phyloP scores from a whole-genome alignment of 1,140 invertebrate species.

The Platyscapa corneri region DNA sequence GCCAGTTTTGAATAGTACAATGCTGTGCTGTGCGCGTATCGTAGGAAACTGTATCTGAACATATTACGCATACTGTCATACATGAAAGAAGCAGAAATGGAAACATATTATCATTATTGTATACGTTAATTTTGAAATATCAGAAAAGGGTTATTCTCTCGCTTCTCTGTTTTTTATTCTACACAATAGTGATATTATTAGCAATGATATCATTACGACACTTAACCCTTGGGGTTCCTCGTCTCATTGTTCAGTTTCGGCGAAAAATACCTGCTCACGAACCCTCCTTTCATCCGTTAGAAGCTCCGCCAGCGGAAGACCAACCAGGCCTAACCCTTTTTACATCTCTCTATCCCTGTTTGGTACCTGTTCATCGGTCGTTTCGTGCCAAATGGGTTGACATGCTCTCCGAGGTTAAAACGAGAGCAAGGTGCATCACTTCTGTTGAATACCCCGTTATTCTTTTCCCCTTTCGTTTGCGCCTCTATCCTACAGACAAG shows the following conservation, averaged over 20 bases:
- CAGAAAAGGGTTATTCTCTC: neutral
- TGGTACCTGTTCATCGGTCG: neutral
- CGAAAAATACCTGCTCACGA: constrained; percentile 51
- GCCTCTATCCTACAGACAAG: neutral
- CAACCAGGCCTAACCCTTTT: constrained; percentile 48
- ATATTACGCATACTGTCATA: too few species aligned
- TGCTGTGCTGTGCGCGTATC: too few species aligned
- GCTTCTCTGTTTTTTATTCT: constrained; percentile 19
- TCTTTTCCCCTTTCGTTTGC: constrained; percentile 29
- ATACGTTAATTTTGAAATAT: neutral
- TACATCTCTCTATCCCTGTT: neutral
- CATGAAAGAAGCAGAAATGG: too few species aligned
- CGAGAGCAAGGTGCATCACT: constrained; percentile 19
- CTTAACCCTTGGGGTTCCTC: constrained; percentile 40
- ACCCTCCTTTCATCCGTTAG: constrained; percentile 26
- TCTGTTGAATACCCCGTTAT: neutral
- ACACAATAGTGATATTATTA: constrained; percentile 53
- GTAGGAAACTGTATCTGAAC: too few species aligned
- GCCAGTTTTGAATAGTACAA: too few species aligned
- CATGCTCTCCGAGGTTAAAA: neutral
- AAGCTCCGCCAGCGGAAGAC: neutral
- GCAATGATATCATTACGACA: constrained; percentile 53
- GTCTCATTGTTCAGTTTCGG: constrained; percentile 40
- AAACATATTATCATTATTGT: too few species aligned
- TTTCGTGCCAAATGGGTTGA: neutral